These are phyloP conservation scores for Chorisops tibialis DNA, from an alignment of 2,888 invertebrate species.

Conservation along the genomic window DNA sequence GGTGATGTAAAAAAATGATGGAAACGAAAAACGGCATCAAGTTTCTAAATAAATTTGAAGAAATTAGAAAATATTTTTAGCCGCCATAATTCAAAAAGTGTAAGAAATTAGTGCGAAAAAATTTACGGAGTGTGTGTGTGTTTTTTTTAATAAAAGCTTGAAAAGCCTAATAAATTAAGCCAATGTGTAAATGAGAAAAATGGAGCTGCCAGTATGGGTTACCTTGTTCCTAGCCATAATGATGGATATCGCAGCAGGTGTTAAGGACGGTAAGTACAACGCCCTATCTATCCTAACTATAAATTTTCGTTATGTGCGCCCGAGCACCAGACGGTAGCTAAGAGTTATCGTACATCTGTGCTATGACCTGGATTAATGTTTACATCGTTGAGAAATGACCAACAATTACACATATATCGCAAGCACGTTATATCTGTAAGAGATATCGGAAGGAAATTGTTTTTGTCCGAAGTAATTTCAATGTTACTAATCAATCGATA, in stretches of 20 bases:
- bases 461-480: conserved; percentile 18
- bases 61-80: no score
- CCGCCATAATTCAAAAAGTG: no score
- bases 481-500: conserved; percentile 20
- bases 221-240: conserved; percentile 37
- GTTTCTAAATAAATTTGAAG: no score
- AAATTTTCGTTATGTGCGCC: no score
- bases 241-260: conserved; percentile 39
- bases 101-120: no score
- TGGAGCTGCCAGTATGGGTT: conserved; percentile 37
- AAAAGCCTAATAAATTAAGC: no score
- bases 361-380: background rate
- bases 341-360: no score
- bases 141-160: no score
- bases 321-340: no score
- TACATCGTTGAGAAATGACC: conserved; percentile 9
- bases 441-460: conserved; percentile 10
- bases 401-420: conserved; percentile 9
- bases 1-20: no score
- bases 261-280: conserved; percentile 39
- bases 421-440: conserved; percentile 16
- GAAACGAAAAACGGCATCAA: no score
- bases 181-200: conserved; percentile 35
- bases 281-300: background rate
- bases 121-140: no score